Evolutionary conservation across 1,140 invertebrate genomes (phyloP).

Genomic region (Papilio polytes): DNA sequence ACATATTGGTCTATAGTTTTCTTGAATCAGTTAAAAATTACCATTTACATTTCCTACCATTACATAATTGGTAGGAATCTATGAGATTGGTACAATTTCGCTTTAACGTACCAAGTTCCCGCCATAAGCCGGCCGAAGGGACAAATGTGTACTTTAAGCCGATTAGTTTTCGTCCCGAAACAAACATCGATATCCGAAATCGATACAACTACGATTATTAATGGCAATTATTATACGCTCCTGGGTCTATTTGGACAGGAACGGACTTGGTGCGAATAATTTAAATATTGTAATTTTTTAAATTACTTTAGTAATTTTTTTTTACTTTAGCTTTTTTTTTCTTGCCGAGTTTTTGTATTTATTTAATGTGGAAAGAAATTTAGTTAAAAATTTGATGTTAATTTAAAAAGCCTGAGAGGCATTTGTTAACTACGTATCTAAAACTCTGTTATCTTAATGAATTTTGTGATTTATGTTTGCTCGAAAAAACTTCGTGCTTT

Average conservation of each 20-base stretch:
- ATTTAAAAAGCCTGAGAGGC: constrained; percentile 4
- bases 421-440: constrained; percentile 8
- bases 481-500: constrained; percentile 1
- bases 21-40: no score
- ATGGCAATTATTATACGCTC: constrained; percentile 29
- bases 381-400: constrained; percentile 7
- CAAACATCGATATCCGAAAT: constrained; percentile 38
- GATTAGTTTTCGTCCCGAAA: constrained; percentile 38
- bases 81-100: constrained; percentile 3
- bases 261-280: not conserved
- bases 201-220: constrained; percentile 33
- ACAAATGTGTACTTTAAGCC: constrained; percentile 40
- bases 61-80: constrained; percentile 1
- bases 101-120: constrained; percentile 32
- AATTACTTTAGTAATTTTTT: no score
- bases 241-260: constrained; percentile 14
- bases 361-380: not conserved
- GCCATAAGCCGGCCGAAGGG: constrained; percentile 26
- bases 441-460: constrained; percentile 29
- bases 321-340: not conserved
- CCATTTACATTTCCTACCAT: not conserved
- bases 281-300: not conserved
- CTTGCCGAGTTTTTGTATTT: not conserved
- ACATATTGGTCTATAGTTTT: no score
- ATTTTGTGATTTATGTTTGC: constrained; percentile 27